Base-by-base conservation (phyloP, 2,797 vertebrate genomes). In the Poeciliopsis presidionis region DNA sequence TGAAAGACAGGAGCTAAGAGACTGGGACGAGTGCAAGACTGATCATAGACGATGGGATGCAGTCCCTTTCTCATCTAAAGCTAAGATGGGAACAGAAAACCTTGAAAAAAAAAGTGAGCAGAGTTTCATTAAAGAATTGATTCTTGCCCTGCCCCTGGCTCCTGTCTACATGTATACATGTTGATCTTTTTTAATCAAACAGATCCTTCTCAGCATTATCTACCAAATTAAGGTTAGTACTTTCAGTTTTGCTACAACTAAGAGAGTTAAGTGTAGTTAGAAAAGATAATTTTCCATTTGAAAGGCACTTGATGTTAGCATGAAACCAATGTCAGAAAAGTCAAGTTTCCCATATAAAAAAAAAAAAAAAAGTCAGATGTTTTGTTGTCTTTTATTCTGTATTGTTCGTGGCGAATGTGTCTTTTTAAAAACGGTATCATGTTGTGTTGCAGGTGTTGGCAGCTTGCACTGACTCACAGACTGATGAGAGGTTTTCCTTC, bases 11-110 rank as follows among this genome's bases (percentile, higher is more conserved):
- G 65, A 79, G 75, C 72, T 80, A 81, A 78, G 80, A 82, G 61
- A 47, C 65, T 2, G 13, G 53, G 69, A 81, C 45, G 69, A 83
- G 79, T 85, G 79, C 25, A 78, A 89, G 85, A 85, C 85, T 83
- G 79, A 85, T 88, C 76, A 82, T 81, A 83, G 82, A 87, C 57
- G 83, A 65, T 79, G 74, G 73, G 79, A 91, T 82, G 57, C 73
- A 86, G 75, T 84, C 73, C 28, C 77, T 74, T 74, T 63, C 46
- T 81, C 63, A 3, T 74, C 33, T 86, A 72, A 80, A 73, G 33
- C 63, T 76, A 30, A 79, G 65, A 70, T 36, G 67, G 79, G 41
- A 43, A 65, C 76, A 57, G 36, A 41, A 65, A 65, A 11, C 72
- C 82, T 74, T 41, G 36, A 70, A 78, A 73, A 77, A 77, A 81